Percentiles rank a stretch among this genome's conserved stretches.
These are phyloP conservation scores for Symphodus melops DNA, from an alignment of 2,113 vertebrate genomes.

Conservation along the genomic window DNA sequence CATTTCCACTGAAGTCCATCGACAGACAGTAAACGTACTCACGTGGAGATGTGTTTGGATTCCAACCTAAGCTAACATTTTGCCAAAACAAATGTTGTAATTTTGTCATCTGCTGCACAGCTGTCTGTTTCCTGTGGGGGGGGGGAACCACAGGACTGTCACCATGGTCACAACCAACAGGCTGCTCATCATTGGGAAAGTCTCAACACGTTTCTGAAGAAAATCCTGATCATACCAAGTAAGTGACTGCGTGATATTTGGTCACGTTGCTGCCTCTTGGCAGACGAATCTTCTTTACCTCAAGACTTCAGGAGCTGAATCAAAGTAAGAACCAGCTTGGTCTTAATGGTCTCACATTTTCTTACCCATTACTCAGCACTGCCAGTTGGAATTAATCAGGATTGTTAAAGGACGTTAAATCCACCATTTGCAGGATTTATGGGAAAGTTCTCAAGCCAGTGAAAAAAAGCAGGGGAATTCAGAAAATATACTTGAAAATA, in stretches of 20 bases:
- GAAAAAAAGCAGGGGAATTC: constrained; percentile 16
- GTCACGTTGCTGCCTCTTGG: constrained; percentile 41
- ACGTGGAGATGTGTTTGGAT: constrained; percentile 45
- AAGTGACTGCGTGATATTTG: constrained; percentile 26
- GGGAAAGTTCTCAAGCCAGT: constrained; percentile 31
- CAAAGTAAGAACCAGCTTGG: constrained; percentile 6
- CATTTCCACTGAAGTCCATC: constrained; percentile 24
- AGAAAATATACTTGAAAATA: too few relatives aligned
- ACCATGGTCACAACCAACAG: constrained; percentile 39
- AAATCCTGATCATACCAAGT: constrained; percentile 61
- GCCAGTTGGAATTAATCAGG: constrained; percentile 39
- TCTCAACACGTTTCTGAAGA: constrained; percentile 46
- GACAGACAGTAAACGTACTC: constrained; percentile 37
- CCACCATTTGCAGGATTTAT: constrained; percentile 24
- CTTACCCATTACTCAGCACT: constrained; percentile 29
- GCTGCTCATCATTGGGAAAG: constrained; percentile 34
- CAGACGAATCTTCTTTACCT: not conserved
- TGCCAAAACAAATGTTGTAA: constrained; percentile 33
- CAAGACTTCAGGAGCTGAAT: constrained; percentile 24
- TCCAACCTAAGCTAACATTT: constrained; percentile 32
- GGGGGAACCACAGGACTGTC: constrained; percentile 34
- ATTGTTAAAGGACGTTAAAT: constrained; percentile 44
- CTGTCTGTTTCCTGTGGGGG: constrained; percentile 42
- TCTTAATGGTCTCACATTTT: constrained; percentile 12
- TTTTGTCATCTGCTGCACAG: constrained; percentile 53